These are phyloP conservation scores for Tromatobia lineatoria DNA, from an alignment of 2,888 invertebrate species.

Conservation along the genomic window DNA sequence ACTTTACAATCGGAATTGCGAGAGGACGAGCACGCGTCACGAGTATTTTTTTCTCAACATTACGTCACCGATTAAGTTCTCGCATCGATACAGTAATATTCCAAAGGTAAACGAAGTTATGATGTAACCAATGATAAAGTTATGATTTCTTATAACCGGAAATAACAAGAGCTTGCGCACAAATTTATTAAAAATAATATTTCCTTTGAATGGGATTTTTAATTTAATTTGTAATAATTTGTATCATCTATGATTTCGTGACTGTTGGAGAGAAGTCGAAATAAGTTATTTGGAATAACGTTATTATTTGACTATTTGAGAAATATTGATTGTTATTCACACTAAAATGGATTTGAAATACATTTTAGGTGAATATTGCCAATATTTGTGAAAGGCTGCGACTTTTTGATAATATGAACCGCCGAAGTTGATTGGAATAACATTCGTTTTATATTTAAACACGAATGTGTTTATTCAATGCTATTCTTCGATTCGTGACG, in stretches of 20 bases:
- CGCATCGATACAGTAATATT: slow-evolving; percentile 6
- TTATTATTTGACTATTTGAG: too few species aligned
- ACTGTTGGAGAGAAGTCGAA: too few species aligned
- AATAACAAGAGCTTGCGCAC: too few species aligned
- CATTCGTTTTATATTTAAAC: background rate
- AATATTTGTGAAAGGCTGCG: background rate
- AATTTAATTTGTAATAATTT: too few species aligned
- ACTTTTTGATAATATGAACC: background rate
- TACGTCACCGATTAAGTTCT: slow-evolving; percentile 30
- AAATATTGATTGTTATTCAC: too few species aligned
- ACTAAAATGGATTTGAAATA: too few species aligned
- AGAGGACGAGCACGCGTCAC: slow-evolving; percentile 7
- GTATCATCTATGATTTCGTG: too few species aligned
- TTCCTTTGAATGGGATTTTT: too few species aligned
- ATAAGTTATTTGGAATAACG: too few species aligned
- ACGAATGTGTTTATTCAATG: background rate
- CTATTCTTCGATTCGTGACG: slow-evolving; percentile 22
- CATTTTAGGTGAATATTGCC: too few species aligned
- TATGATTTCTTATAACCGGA: background rate
- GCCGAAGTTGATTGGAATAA: background rate
- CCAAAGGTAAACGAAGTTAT: slow-evolving; percentile 23
- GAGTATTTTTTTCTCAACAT: slow-evolving; percentile 34
- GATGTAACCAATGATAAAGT: slow-evolving; percentile 22
- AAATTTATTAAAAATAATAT: too few species aligned
- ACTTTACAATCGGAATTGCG: slow-evolving; percentile 32